A percentile compares a stretch with the other conserved stretches of the same genome.
These are phyloP conservation scores for Vidua macroura DNA, from an alignment of 2,113 vertebrate genomes.

Conservation along the genomic window DNA sequence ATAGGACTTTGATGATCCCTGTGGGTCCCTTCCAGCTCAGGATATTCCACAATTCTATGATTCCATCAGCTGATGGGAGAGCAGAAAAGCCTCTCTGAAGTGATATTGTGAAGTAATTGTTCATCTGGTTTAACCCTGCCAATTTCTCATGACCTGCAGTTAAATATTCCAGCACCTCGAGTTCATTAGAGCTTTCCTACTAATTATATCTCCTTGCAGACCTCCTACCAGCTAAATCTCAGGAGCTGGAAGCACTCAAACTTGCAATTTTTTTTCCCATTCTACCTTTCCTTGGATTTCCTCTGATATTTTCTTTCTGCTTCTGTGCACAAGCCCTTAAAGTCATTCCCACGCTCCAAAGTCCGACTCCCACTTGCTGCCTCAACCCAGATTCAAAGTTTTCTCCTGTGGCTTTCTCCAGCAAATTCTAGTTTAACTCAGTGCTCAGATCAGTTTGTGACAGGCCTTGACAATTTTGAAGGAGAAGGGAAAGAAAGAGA, in stretches of 20 bases:
- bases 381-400: background rate
- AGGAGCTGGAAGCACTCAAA: background rate
- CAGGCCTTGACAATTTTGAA: background rate
- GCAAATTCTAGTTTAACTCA: background rate
- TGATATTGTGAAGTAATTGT: background rate
- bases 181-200: background rate
- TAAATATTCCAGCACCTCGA: background rate
- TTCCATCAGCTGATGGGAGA: background rate
- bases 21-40: background rate
- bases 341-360: background rate
- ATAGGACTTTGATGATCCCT: background rate
- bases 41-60: accelerated
- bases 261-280: background rate
- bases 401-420: background rate
- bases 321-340: background rate
- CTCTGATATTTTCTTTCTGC: background rate
- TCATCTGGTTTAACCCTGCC: background rate
- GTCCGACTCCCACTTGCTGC: background rate
- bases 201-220: background rate
- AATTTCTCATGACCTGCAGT: background rate
- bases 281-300: background rate
- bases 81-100: background rate
- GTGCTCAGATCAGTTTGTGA: background rate
- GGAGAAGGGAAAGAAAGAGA: background rate
- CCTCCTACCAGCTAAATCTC: background rate